Conservation (phyloP, 2,797 vertebrate genomes). For the Calcarius lapponicus region DNA sequence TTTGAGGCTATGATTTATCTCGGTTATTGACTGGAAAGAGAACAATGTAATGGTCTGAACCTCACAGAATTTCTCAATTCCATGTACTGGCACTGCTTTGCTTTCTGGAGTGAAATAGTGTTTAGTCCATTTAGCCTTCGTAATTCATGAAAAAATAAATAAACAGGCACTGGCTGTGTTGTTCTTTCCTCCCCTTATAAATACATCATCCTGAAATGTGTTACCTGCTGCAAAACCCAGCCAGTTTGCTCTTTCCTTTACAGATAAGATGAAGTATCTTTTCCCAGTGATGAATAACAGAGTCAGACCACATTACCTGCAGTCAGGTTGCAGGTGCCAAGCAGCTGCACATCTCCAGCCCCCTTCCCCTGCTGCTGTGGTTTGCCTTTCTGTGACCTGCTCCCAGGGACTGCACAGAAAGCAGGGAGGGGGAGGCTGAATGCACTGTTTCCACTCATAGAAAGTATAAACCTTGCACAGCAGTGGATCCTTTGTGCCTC, state of each 20-base stretch:
- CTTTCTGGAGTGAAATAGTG: not conserved
- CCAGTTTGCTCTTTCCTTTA: conserved; percentile 14
- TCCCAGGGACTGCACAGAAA: not conserved
- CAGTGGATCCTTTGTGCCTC: not conserved
- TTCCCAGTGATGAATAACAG: not conserved
- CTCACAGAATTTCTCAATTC: not conserved
- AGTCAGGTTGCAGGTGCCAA: not conserved
- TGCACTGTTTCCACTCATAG: not conserved
- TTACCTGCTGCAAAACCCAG: conserved; percentile 7
- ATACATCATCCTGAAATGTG: not conserved
- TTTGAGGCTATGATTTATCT: not conserved
- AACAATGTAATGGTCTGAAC: not conserved
- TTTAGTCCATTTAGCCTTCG: conserved; percentile 8
- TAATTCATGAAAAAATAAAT: conserved; percentile 36
- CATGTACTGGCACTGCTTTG: not conserved
- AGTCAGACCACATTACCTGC: not conserved
- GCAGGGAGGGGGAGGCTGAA: not conserved
- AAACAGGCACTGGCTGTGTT: conserved; percentile 21
- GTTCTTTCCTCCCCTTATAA: conserved; percentile 44
- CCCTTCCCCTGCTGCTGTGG: not conserved
- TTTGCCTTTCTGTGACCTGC: not conserved
- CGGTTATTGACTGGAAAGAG: not conserved
- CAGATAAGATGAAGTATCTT: not conserved
- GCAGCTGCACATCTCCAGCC: not conserved
- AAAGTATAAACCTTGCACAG: not conserved